Percentiles rank a stretch among this genome's conserved stretches.
These are phyloP conservation scores for Philereme transversata DNA, from an alignment of 2,888 invertebrate species.

Conservation along the genomic window DNA sequence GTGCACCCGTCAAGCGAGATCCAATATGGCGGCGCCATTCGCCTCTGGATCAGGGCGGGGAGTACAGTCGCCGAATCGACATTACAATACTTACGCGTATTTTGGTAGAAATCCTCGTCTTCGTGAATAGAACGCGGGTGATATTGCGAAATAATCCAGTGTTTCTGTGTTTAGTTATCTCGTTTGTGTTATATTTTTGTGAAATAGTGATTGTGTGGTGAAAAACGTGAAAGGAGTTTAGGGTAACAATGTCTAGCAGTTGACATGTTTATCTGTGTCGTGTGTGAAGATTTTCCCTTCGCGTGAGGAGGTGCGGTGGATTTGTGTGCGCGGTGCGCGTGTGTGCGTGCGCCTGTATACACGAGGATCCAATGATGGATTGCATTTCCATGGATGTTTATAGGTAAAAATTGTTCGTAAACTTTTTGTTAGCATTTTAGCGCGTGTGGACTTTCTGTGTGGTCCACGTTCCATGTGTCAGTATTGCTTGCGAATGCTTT, in stretches of 20 bases:
- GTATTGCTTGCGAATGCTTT: slow-evolving; percentile 54
- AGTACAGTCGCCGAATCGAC: slow-evolving; percentile 80
- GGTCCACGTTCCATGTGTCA: slow-evolving; percentile 46
- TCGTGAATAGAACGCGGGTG: slow-evolving; percentile 81
- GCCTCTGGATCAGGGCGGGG: slow-evolving; percentile 82
- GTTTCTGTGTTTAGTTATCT: slow-evolving; percentile 73
- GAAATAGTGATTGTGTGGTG: slow-evolving; percentile 74
- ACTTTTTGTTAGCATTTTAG: slow-evolving; percentile 59
- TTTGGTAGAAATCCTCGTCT: slow-evolving; percentile 75
- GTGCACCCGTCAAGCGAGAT: slow-evolving; percentile 62
- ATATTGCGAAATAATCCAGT: slow-evolving; percentile 75
- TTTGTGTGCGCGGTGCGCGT: slow-evolving; percentile 73
- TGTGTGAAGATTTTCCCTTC: slow-evolving; percentile 84
- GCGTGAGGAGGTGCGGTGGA: slow-evolving; percentile 80
- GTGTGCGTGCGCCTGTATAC: slow-evolving; percentile 71
- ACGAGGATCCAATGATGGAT: slow-evolving; percentile 80
- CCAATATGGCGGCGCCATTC: slow-evolving; percentile 83
- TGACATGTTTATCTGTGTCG: slow-evolving; percentile 85
- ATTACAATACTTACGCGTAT: slow-evolving; percentile 79
- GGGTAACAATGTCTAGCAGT: slow-evolving; percentile 83
- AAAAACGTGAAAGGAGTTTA: slow-evolving; percentile 80
- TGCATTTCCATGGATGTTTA: slow-evolving; percentile 79
- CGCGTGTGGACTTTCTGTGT: slow-evolving; percentile 52
- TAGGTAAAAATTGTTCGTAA: slow-evolving; percentile 76
- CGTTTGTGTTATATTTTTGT: slow-evolving; percentile 77